Evolutionary conservation across 2,888 invertebrate species (phyloP), one percentile per base, ranked within the genome.

Genomic region (Dorcus parallelipipedus): DNA sequence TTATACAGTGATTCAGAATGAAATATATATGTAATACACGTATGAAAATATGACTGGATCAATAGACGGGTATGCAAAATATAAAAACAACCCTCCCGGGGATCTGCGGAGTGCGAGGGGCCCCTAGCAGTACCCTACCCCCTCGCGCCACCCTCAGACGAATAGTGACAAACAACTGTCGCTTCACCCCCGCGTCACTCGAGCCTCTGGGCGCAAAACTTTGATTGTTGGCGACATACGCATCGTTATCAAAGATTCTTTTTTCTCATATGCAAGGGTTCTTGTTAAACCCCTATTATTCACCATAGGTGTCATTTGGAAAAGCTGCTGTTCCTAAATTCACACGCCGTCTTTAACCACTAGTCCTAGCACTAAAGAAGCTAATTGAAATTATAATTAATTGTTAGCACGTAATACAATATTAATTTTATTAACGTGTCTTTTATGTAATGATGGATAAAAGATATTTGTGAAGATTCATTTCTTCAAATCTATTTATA

Each of bases 101-200:
- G 56, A 54, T 57, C 59, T 58, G 64, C 57, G 62, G 66, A 63
- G 66, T 61, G 65, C 56, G 59, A 61, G 59, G 64, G 63, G 56
- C 65, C 63, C 65, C 63, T 60, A 58, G 60, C 61, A 58, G 63
- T 60, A 56, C 59, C 48, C 40, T 49, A 43, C 20, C 60, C 65
- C 65, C 66, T 62, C 60, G 55, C 63, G 58, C 60, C 63, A 60
- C 66, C 65, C 63, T 66, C 67, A 69, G 67, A 68, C 69, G 68
- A 63, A 66, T 67, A 69, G 73, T 73, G 73, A 73, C 73, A 73
- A 75, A 75, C 73, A 74, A 74, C 73, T 73, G 73, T 72, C 72
- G 73, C 71, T 70, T 72, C 69, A 66, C 71, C 71, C 67, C 61
- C 67, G 65, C 70, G 68, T 61, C 61, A 60, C 56, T 64, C 62